These are phyloP conservation scores for Carapus acus DNA, from an alignment of 2,797 vertebrate species.

Conservation along the genomic window DNA sequence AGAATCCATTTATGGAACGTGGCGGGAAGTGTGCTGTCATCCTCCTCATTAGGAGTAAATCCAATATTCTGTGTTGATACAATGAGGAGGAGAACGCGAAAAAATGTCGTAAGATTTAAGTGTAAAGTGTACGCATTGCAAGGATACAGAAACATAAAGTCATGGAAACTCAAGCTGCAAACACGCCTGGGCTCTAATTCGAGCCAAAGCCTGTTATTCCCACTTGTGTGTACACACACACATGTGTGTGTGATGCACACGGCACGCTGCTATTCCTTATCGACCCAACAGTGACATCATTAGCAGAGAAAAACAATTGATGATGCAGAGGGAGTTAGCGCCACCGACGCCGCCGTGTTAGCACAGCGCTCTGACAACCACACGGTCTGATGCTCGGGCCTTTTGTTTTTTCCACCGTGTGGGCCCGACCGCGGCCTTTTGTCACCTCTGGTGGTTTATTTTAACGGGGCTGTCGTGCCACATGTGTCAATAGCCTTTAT, in stretches of 20 bases:
- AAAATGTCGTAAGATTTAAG: not conserved
- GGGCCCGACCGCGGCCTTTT: slow-evolving; percentile 36
- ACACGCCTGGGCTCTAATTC: slow-evolving; percentile 5
- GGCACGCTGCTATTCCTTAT: slow-evolving; percentile 39
- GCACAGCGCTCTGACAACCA: not conserved
- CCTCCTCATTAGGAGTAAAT: not conserved
- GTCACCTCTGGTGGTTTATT: slow-evolving; percentile 60
- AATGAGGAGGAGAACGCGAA: not conserved
- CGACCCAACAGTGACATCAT: slow-evolving; percentile 45
- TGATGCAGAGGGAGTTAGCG: slow-evolving; percentile 22
- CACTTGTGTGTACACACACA: slow-evolving; percentile 4
- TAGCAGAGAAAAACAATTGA: slow-evolving; percentile 43
- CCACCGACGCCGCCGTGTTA: not conserved
- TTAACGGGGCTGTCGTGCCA: slow-evolving; percentile 57
- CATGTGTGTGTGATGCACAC: not conserved
- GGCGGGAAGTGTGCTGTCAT: not conserved
- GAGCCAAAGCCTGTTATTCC: slow-evolving; percentile 22
- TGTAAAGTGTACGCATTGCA: no score
- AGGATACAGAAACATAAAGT: no score
- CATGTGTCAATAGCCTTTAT: slow-evolving; percentile 48
- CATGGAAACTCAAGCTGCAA: not conserved
- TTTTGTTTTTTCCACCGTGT: no score
- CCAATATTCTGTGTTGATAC: not conserved
- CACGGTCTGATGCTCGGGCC: no score
- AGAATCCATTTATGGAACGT: slow-evolving; percentile 5